Evolutionary conservation across 2,888 invertebrate species (phyloP), one percentile per base, ranked within the genome.

Genomic region (Bedellia somnulentella): DNA sequence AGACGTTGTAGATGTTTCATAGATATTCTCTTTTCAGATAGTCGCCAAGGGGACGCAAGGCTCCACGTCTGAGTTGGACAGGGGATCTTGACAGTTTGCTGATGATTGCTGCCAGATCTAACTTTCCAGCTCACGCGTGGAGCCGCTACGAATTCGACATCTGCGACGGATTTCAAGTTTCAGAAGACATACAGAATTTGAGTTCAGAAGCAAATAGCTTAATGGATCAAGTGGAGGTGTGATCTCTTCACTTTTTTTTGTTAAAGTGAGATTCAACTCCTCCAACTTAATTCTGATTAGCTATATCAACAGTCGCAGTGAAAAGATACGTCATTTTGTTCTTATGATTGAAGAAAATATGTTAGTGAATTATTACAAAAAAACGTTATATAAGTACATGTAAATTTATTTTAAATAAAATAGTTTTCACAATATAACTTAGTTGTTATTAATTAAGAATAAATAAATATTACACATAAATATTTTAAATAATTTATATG

Each of bases 251-350:
- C 77, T 77, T 77, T 77, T 70, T 64, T 51, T 58, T 48, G 41
- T 57, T 71, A 73, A 77, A 77, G 77, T 77, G 77, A 77, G 77
- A 77, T 77, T 77, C 77, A 77, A 77, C 77, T 77, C 77, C 77
- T 77, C 77, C 77, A 77, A 76, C 76, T 77, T 77, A 77, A 75
- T 60, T 67, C 75, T 60, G 52, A 57, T 52, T 51, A 59, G 75
- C 70, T 52, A 31, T 42, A 32, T 43, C 61, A 33, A 37, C 57
- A 24, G 13, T 11, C 12, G 24, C 5, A 24, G n/a, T n/a, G n/a
- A n/a, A n/a, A n/a, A n/a, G n/a, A n/a, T n/a, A n/a, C n/a, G n/a
- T n/a, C n/a, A n/a, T n/a, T n/a, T n/a, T n/a, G n/a, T n/a, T n/a
- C n/a, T n/a, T n/a, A n/a, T n/a, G n/a, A n/a, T n/a, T n/a, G n/a